Base-by-base conservation (phyloP, 2,113 vertebrate genomes). In the Petroica traversi region DNA sequence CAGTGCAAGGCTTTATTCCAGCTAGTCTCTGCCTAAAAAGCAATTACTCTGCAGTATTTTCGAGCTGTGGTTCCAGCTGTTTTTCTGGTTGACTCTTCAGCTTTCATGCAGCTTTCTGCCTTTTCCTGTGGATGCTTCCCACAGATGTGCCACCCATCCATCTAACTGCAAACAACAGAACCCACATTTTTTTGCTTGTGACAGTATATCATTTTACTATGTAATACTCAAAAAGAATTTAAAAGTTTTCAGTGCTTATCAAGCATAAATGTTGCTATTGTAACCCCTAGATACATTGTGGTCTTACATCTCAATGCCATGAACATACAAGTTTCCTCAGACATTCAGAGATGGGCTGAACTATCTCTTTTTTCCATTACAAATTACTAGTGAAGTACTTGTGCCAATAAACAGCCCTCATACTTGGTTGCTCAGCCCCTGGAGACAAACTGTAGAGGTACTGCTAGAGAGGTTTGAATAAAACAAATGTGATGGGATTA, bases 41-140 rank as follows among this genome's bases (percentile, higher is more conserved):
- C 79, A 92, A 36, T 95, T 92, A 54, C 41, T 88, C 24, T 76
- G 40, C 38, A 62, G 78, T 88, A 54, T 85, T 93, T 69, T 49
- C 54, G 82, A 79, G 41, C 88, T 88, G 51, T 83, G 33, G 63
- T 96, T 94, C 85, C 85, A 94, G 83, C 83, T 90, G 85, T 71
- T 96, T 90, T 90, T 88, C 67, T 90, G 71, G 85, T 93, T 69
- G 63, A 77, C 85, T 86, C 28, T 34, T 83, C 71, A 34, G 75
- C 55, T 97, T 90, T 86, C 46, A 51, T 4, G 12, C 58, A 93
- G 75, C 46, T 94, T 94, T 92, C 68, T 86, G 54, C 77, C 71
- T 95, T 0, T 62, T 95, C 55, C 68, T 91, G 67, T 2, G 3
- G 88, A 90, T 95, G 46, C 68, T 93, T 93, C 83, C 55, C 51